phyloP scores from a whole-genome alignment of 2,888 invertebrate genomes.

The Athalia circularis region DNA sequence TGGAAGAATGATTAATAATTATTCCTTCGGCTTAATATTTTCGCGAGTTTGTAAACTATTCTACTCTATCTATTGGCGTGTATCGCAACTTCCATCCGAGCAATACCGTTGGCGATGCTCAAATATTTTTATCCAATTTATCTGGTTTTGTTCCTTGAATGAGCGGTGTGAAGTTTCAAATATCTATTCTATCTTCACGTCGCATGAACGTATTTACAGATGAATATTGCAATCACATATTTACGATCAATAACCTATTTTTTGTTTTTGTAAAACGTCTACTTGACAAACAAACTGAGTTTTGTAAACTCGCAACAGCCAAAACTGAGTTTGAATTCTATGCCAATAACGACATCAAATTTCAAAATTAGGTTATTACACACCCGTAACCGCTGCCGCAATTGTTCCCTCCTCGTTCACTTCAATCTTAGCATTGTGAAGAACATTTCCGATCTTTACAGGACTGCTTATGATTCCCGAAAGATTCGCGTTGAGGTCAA shows the following conservation, averaged over 20 bases:
- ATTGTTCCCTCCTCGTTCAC: conserved; percentile 82
- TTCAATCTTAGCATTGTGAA: conserved; percentile 80
- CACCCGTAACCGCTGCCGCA: conserved; percentile 79
- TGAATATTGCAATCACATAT: too few species aligned
- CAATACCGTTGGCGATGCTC: not conserved
- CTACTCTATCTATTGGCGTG: conserved; percentile 14
- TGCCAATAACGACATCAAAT: too few species aligned
- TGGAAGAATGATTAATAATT: not conserved
- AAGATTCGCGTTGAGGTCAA: conserved; percentile 77
- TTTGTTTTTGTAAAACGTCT: too few species aligned
- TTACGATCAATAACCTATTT: too few species aligned
- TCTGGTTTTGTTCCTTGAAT: not conserved
- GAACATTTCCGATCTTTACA: conserved; percentile 76
- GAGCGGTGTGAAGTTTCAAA: too few species aligned
- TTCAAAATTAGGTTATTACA: too few species aligned
- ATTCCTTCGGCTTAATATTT: not conserved
- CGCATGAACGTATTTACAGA: too few species aligned
- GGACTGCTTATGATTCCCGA: conserved; percentile 75
- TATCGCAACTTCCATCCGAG: not conserved
- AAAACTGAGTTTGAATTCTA: too few species aligned
- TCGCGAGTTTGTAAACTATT: not conserved
- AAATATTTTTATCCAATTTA: not conserved
- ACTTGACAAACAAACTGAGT: not conserved
- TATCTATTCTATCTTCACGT: too few species aligned
- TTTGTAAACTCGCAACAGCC: not conserved